Evolutionary conservation across 2,113 vertebrate species (phyloP).

Genomic region (Carassius gibelio): DNA sequence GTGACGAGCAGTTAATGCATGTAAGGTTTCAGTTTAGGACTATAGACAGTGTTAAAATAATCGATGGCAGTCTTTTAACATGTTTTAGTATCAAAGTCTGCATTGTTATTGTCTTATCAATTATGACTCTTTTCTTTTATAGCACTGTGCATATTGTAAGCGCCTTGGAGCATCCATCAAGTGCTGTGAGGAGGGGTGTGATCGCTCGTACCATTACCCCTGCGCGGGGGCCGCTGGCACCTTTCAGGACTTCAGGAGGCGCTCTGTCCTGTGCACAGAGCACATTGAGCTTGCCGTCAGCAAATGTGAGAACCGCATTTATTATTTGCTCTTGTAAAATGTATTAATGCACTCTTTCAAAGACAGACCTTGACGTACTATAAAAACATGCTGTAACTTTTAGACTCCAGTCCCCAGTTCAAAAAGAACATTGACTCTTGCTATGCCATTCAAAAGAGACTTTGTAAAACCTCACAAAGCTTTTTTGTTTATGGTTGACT

Average conservation of each 20-base stretch:
- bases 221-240: conserved; percentile 96
- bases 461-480: no score
- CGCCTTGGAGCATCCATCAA: conserved; percentile 99
- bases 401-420: no score
- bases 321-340: not conserved
- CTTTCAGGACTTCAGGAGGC: conserved; percentile 93
- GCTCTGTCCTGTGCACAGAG: conserved; percentile 93
- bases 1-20: not conserved
- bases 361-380: not conserved
- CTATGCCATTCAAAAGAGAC: no score
- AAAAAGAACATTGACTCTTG: no score
- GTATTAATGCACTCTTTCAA: not conserved
- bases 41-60: not conserved
- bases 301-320: conserved; percentile 83
- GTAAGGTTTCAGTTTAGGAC: not conserved
- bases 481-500: no score
- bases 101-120: conserved; percentile 4
- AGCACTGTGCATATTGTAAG: conserved; percentile 99
- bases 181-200: conserved; percentile 99
- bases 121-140: conserved; percentile 53
- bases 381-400: not conserved
- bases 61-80: not conserved
- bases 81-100: not conserved
- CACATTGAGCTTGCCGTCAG: conserved; percentile 91
- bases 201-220: conserved; percentile 96